Evolutionary conservation across 2,797 vertebrate genomes (phyloP).

Genomic region (Simalia tracyae): DNA sequence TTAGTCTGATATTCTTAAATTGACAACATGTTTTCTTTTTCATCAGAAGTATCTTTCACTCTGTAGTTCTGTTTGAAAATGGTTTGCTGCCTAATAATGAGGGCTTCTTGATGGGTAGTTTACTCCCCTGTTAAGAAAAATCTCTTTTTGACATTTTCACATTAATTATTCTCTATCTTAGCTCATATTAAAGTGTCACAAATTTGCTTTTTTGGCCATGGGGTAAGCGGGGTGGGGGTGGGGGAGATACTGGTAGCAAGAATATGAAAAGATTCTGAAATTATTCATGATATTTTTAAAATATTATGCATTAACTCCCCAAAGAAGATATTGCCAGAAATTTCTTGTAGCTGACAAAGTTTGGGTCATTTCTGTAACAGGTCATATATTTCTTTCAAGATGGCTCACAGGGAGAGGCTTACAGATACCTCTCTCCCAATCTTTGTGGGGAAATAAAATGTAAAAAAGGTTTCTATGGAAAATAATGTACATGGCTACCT

Average conservation of each 20-base stretch:
- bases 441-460: not conserved
- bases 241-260: too few species aligned
- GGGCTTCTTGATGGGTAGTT: not conserved
- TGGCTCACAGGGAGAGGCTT: not conserved
- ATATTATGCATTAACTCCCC: slow-evolving; percentile 3
- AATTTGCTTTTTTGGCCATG: not conserved
- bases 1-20: not conserved
- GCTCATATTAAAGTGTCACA: not conserved
- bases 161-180: not conserved
- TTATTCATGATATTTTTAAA: too few species aligned
- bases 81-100: slow-evolving; percentile 2
- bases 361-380: slow-evolving; percentile 16
- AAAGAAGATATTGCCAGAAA: not conserved
- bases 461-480: not conserved
- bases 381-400: not conserved
- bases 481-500: not conserved
- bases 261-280: too few species aligned
- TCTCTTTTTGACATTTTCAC: not conserved
- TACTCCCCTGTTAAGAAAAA: not conserved
- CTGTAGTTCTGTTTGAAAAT: not conserved
- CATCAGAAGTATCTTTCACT: not conserved
- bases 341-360: not conserved
- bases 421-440: not conserved
- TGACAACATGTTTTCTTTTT: slow-evolving; percentile 2
- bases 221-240: not conserved